Percentiles rank a stretch among this genome's conserved stretches.
phyloP scores from a whole-genome alignment of 1,140 invertebrate genomes.

The Trachymyrmex cornetzi region DNA sequence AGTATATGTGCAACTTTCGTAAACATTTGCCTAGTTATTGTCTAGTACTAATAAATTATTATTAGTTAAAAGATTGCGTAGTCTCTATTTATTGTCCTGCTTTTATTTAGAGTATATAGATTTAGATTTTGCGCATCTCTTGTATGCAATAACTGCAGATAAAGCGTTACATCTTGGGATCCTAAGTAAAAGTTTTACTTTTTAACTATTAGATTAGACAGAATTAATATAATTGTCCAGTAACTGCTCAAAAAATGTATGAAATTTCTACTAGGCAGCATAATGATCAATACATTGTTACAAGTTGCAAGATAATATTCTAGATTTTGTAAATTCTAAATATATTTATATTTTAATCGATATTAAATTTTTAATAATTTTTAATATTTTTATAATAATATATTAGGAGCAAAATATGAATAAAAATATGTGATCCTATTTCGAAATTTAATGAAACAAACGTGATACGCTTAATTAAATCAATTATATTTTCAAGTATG shows the following conservation, averaged over 20 bases:
- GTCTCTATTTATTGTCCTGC: too few species aligned
- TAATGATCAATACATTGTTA: background rate
- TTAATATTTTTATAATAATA: background rate
- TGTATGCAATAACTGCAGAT: too few species aligned
- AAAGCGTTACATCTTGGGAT: too few species aligned
- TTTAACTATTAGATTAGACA: too few species aligned
- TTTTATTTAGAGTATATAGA: too few species aligned
- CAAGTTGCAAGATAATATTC: background rate
- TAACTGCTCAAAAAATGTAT: background rate
- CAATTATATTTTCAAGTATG: background rate
- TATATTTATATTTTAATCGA: background rate
- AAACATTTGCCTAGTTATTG: too few species aligned
- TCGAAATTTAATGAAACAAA: background rate
- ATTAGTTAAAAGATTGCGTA: too few species aligned
- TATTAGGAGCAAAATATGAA: background rate
- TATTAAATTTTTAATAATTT: background rate
- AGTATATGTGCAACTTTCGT: too few species aligned
- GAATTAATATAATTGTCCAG: too few species aligned
- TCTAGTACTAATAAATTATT: too few species aligned
- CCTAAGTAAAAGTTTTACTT: too few species aligned
- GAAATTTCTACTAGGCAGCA: background rate
- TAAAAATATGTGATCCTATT: background rate
- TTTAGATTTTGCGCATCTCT: too few species aligned
- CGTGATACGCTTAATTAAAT: background rate
- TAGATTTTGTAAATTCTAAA: background rate